phyloP scores from a whole-genome alignment of 2,888 invertebrate genomes.

The Rapana venosa region DNA sequence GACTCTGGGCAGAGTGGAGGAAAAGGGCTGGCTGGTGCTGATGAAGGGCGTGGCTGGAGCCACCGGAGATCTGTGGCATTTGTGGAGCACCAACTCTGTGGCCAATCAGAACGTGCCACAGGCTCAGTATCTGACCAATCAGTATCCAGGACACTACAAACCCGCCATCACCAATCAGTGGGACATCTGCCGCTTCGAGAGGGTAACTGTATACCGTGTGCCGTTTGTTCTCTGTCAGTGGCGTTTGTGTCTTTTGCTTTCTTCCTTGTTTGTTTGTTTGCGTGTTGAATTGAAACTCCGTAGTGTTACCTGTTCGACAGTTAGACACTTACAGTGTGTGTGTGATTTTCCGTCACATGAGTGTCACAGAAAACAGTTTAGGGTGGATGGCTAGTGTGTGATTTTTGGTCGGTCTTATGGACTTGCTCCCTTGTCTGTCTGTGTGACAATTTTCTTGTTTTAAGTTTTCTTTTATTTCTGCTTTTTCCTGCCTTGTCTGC shows the following conservation, averaged over 20 bases:
- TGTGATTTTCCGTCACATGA: no score
- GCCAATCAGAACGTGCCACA: slow-evolving; percentile 56
- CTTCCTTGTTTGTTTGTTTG: neutral
- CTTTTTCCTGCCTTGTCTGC: neutral
- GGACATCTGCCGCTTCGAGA: slow-evolving; percentile 61
- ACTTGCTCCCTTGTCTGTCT: neutral
- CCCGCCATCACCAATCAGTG: slow-evolving; percentile 64
- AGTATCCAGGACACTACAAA: slow-evolving; percentile 64
- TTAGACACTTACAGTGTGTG: no score
- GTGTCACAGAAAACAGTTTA: no score
- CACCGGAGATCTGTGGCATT: slow-evolving; percentile 61
- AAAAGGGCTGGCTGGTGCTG: slow-evolving; percentile 60
- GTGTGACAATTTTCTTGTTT: neutral
- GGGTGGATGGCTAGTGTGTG: no score
- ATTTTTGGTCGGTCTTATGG: neutral
- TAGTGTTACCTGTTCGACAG: no score
- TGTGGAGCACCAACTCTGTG: slow-evolving; percentile 59
- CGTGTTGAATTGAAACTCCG: neutral
- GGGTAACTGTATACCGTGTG: slow-evolving; percentile 47
- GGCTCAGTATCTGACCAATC: slow-evolving; percentile 60
- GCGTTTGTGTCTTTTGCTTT: neutral
- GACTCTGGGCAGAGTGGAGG: neutral
- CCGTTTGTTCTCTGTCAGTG: neutral
- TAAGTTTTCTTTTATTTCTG: neutral
- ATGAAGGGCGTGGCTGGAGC: slow-evolving; percentile 67